Base-by-base conservation (phyloP, 2,797 vertebrate genomes). In the Halcyon chelicuti region DNA sequence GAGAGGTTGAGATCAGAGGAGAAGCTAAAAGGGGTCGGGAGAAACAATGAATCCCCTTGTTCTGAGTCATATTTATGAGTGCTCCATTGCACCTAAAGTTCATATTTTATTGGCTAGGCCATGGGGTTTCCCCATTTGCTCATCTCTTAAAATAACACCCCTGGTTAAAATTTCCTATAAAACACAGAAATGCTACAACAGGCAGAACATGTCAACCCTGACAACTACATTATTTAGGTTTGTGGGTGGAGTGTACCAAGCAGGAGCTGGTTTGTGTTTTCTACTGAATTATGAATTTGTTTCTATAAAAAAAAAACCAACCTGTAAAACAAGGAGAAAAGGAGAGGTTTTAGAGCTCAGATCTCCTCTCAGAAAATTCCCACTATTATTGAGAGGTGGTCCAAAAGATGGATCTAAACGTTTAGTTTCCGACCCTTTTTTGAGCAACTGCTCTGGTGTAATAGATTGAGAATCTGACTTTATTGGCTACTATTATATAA, bases 111-210 rank as follows among this genome's bases (percentile, higher is more conserved):
- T 98, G 96, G 96, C 86, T 89, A 88, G 97, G 90, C 97, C 93
- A 90, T 96, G 96, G 98, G 98, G 95, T 98, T 98, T 98, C 97
- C 98, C 97, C 95, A 96, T 98, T 98, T 98, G 97, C 97, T 98
- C 98, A 98, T 98, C 98, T 98, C 98, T 98, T 98, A 97, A 98
- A 98, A 98, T 98, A 98, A 98, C 98, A 98, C 94, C 91, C 93
- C 58, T 94, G 96, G 96, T 97, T 96, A 95, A 97, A 97, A 96
- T 97, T 96, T 91, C 93, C 96, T 96, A 96, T 97, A 97, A 98
- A 98, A 94, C 74, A 94, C 71, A 94, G 85, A 73, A 95, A 91
- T 95, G 62, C 71, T 96, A 60, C 75, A 97, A 79, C 93, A 94
- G 88, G 92, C 95, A 96, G 89, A 93, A 94, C 86, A 62, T 96